A percentile compares a stretch with the other conserved stretches of the same genome.
Evolutionary conservation across 2,113 vertebrate species (phyloP).

Genomic region (Sula dactylatra): DNA sequence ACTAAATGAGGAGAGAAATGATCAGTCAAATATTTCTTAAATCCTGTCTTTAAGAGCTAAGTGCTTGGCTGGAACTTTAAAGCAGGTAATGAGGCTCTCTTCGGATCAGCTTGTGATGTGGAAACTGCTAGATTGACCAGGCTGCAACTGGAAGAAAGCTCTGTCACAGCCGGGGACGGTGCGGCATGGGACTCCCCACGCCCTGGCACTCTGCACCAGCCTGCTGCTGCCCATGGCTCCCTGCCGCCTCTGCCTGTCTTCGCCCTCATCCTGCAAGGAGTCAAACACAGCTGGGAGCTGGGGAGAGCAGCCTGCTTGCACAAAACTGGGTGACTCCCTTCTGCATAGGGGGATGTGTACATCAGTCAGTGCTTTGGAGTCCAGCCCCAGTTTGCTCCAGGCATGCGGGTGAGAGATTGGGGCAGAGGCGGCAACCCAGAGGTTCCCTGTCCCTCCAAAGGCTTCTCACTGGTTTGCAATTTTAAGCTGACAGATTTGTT

Average conservation of each 20-base stretch:
- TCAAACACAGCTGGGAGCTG: not conserved
- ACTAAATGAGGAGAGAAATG: slow-evolving; percentile 70
- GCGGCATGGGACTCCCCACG: rapidly evolving
- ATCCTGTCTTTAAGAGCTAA: slow-evolving; percentile 64
- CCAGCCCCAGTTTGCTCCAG: not conserved
- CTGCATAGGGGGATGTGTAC: rapidly evolving
- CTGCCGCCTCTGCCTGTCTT: not conserved
- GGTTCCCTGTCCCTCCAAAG: not conserved
- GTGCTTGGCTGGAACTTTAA: slow-evolving; percentile 64
- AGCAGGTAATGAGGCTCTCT: slow-evolving; percentile 71
- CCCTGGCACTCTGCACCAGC: rapidly evolving
- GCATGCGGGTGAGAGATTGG: not conserved
- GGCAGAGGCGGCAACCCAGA: rapidly evolving
- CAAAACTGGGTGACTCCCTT: not conserved
- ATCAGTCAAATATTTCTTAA: slow-evolving; percentile 74
- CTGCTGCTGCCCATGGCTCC: not conserved
- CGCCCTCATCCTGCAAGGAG: not conserved
- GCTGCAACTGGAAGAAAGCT: slow-evolving; percentile 51
- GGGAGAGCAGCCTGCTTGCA: not conserved
- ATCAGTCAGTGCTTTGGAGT: not conserved
- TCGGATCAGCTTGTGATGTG: slow-evolving; percentile 65
- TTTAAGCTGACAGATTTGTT: not conserved
- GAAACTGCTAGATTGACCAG: slow-evolving; percentile 66
- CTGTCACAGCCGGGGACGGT: not conserved
- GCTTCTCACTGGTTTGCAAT: not conserved